Evolutionary conservation across 2,113 vertebrate genomes (phyloP), one percentile per base, ranked within the genome.

Genomic region (Colius striatus): DNA sequence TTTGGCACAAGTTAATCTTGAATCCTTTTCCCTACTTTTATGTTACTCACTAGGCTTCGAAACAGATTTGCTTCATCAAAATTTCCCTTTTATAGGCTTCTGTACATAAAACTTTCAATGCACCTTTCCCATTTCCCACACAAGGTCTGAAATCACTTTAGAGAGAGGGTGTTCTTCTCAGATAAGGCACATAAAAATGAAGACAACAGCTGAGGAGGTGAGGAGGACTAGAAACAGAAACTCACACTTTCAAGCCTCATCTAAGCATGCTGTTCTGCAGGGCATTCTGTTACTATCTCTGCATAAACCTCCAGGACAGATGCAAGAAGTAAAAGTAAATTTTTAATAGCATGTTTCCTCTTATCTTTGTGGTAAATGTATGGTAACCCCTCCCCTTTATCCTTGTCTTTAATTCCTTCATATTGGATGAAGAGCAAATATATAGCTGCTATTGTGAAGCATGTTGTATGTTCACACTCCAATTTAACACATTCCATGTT

Each of bases 1-100:
- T 7, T 68, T 23, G 36, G 63, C 25, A 34, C 38, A 36, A 72
- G 26, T 73, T 68, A 27, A 41, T 61, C 54, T 73, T 36, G 26
- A 10, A 6, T 0, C 0, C 6, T 48, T 71, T 82, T 72, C 32
- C 26, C 27, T 14, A 6, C 30, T 66, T 92, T 47, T 54, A 4
- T 50, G 9, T 57, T 47, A 62, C n/a, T 71, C 3, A 48, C 5
- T 67, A 21, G 20, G 4, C 48, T 87, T 84, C 61, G 38, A 82
- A 93, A 45, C 25, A 85, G 18, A 75, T 60, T 26, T 72, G 10
- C 53, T 82, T 88, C 41, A 45, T 54, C 45, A 38, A 26, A 78
- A 7, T 41, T 72, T 92, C 92, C 5, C 13, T 73, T 75, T 85
- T 88, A 36, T 38, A 27, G 27, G 18, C 21, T 57, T 36, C 45